These are phyloP conservation scores for Andrena marginata DNA, from an alignment of 2,888 invertebrate genomes.

Conservation along the genomic window DNA sequence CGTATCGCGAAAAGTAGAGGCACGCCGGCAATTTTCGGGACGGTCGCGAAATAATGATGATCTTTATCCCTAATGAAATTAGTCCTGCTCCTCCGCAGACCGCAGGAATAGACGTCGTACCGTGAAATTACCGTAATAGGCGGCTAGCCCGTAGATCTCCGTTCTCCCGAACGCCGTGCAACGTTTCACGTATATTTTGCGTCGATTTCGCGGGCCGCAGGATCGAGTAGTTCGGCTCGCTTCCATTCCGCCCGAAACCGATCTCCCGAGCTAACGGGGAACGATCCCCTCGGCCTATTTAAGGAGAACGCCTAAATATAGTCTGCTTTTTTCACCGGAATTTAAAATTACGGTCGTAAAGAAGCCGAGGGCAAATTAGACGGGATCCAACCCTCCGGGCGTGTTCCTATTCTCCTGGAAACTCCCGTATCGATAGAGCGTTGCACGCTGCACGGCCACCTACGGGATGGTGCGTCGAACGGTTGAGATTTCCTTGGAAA, in stretches of 20 bases:
- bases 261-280: conserved; percentile 49
- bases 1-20: conserved; percentile 67
- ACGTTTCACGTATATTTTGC: conserved; percentile 67
- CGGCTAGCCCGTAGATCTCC: conserved; percentile 70
- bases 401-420: conserved; percentile 52
- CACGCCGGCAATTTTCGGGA: conserved; percentile 72
- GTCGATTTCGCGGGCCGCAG: conserved; percentile 58
- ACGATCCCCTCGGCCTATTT: conserved; percentile 67
- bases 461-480: neutral
- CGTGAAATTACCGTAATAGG: conserved; percentile 84
- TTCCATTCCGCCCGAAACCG: conserved; percentile 22
- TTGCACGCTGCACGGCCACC: neutral
- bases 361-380: conserved; percentile 81
- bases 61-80: conserved; percentile 85
- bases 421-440: conserved; percentile 39
- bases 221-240: conserved; percentile 25
- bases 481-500: neutral
- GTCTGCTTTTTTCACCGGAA: conserved; percentile 80
- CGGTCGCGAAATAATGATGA: conserved; percentile 82
- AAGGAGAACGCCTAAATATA: conserved; percentile 77
- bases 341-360: conserved; percentile 84
- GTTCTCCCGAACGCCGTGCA: conserved; percentile 11
- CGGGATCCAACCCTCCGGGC: conserved; percentile 74
- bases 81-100: conserved; percentile 79
- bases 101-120: conserved; percentile 81